Evolutionary conservation across 2,888 invertebrate genomes (phyloP), one percentile per base, ranked within the genome.

Genomic region (Xylota segnis): DNA sequence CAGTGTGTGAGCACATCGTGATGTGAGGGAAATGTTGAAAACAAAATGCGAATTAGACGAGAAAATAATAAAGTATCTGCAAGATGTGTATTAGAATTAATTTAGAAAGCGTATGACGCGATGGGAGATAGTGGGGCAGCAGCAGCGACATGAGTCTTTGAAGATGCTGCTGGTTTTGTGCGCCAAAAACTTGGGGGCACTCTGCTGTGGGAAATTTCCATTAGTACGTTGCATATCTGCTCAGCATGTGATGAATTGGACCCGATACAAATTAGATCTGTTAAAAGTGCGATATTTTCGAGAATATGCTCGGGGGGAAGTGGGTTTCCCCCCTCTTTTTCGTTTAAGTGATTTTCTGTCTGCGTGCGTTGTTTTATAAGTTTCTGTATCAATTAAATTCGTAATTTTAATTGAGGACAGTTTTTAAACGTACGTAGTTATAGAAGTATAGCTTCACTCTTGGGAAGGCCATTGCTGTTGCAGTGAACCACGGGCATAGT

Each of bases 151-250:
- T 56, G 40, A 47, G 43, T 23, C 52, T 61, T 18, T 50, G n/a
- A 27, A 34, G 16, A 34, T 23, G 50, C 50, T 12, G 1, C 10
- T 1, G 23, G 23, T 50, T 27, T 45, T 56, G 66, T 50, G 50
- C 40, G 78, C 71, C 65, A 72, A 79, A 66, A n/a, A 56, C 5
- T 23, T 45, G 23, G 29, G 29, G 14, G 6, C 12, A 50, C 14
- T 47, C 43, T 74, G n/a, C 40, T 45, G 45, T 76, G 63, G 82
- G 77, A 77, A 77, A 29, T 83, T 83, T 83, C 71, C 82, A 71
- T 82, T 76, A 61, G 37, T 45, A 54, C 23, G 34, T 45, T 52
- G 45, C 23, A 43, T 45, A 54, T 50, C 58, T 52, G 5, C n/a
- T 14, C 34, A n/a, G 45, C n/a, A 47, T 45, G 14, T 50, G 70